Evolutionary conservation across 2,888 invertebrate species (phyloP).

Genomic region (Julus scanicus): DNA sequence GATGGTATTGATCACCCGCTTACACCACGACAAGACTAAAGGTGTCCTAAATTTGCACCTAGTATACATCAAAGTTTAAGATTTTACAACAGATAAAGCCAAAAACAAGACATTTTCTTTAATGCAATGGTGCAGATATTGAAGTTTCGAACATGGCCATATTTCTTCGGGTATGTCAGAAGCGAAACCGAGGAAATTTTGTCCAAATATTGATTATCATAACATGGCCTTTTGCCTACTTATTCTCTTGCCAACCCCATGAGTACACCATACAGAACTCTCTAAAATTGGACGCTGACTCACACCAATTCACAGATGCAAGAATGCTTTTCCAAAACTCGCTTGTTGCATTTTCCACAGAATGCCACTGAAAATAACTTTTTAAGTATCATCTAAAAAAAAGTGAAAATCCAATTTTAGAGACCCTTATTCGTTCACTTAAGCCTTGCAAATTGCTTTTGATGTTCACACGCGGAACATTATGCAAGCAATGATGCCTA

Average conservation of each 20-base stretch:
- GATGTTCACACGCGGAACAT: not conserved
- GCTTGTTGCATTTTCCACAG: not conserved
- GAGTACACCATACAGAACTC: not conserved
- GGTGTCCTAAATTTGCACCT: not conserved
- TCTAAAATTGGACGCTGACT: not conserved
- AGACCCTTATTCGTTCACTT: not conserved
- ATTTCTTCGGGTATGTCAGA: no score
- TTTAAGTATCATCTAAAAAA: not conserved
- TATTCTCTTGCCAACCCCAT: not conserved
- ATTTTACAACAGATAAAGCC: no score
- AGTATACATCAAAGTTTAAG: not conserved
- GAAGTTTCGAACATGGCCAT: no score
- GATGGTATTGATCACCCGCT: not conserved
- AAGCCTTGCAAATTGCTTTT: not conserved
- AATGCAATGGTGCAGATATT: no score
- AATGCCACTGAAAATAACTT: slow-evolving; percentile 15
- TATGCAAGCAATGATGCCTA: not conserved
- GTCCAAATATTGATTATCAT: not conserved
- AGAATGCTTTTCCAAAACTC: not conserved
- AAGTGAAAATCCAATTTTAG: not conserved
- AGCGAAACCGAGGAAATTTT: no score
- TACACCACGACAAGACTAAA: not conserved
- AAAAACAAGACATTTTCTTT: no score
- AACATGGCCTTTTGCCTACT: not conserved
- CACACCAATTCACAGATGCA: not conserved